phyloP scores from a whole-genome alignment of 2,797 vertebrate genomes.

The Threskiornis aethiopicus region DNA sequence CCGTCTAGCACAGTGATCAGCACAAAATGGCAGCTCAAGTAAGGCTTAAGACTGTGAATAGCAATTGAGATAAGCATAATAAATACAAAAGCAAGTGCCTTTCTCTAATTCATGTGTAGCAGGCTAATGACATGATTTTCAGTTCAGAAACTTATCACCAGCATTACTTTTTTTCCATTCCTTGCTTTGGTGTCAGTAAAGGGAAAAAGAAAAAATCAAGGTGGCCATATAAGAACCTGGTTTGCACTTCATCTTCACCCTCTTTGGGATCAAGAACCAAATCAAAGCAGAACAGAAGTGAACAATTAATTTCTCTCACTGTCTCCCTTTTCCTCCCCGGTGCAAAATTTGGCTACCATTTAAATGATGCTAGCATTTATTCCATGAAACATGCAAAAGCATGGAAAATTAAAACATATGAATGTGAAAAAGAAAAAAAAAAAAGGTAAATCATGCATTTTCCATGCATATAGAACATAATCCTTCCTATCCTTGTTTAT shows the following conservation, averaged over 20 bases:
- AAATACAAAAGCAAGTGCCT: not conserved
- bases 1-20: not conserved
- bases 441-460: not conserved
- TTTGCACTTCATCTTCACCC: not conserved
- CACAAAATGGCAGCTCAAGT: not conserved
- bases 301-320: not conserved
- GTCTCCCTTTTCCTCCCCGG: not conserved
- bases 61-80: not conserved
- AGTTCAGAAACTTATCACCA: not conserved
- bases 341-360: not conserved
- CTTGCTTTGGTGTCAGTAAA: not conserved
- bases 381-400: not conserved
- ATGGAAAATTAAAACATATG: not conserved
- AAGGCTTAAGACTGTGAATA: not conserved
- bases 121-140: not conserved
- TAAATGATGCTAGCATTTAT: not conserved
- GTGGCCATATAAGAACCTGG: not conserved
- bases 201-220: not conserved
- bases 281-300: not conserved
- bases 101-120: not conserved
- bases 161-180: not conserved
- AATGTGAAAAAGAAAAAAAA: not conserved
- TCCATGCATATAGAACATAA: rapidly evolving
- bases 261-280: not conserved
- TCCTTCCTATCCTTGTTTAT: not conserved